These are phyloP conservation scores for Dasyurus viverrinus DNA, from an alignment of 2,113 vertebrate genomes.

Conservation along the genomic window DNA sequence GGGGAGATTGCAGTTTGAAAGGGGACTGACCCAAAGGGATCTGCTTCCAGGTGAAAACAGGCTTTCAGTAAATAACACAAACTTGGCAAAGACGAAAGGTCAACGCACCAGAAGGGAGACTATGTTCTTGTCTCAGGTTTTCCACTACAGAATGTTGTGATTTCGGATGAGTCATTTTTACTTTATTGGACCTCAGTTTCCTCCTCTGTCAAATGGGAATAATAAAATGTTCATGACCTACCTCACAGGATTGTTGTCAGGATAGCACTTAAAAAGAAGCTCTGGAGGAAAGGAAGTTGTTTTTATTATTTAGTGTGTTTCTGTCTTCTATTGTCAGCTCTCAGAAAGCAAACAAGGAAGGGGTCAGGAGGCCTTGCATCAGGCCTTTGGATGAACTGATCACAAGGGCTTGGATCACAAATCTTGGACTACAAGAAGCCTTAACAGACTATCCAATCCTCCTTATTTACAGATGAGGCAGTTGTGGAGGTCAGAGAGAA, in stretches of 20 bases:
- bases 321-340: constrained; percentile 27
- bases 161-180: background rate
- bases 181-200: background rate
- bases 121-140: background rate
- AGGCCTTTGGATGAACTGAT: background rate
- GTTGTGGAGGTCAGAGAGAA: background rate
- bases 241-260: background rate
- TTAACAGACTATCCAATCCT: background rate
- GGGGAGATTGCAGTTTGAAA: background rate
- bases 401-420: background rate
- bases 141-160: background rate
- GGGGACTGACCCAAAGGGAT: background rate
- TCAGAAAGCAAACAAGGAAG: constrained; percentile 57
- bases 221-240: background rate
- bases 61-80: background rate
- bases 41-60: background rate
- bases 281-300: background rate
- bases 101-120: background rate
- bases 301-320: background rate
- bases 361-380: background rate
- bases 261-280: background rate
- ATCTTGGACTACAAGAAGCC: background rate
- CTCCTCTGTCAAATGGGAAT: background rate
- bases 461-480: background rate
- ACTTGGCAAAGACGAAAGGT: background rate